A percentile compares a stretch with the other conserved stretches of the same genome.
Evolutionary conservation across 2,113 vertebrate genomes (phyloP).

Genomic region (Cariama cristata): DNA sequence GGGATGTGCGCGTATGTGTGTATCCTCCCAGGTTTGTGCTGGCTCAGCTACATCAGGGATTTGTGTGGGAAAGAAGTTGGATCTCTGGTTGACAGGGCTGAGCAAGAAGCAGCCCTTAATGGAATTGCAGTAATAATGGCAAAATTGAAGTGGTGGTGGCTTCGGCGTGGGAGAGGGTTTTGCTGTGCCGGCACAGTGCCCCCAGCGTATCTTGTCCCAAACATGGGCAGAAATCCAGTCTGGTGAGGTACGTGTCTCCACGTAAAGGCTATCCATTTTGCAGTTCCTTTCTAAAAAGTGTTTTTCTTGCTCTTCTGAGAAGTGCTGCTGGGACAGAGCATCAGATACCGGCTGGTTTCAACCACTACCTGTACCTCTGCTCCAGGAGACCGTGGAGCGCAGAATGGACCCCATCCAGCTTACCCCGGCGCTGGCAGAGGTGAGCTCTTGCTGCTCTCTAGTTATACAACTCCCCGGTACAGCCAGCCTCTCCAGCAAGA

Average conservation of each 20-base stretch:
- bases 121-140: background rate
- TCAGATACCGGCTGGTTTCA: background rate
- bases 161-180: background rate
- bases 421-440: accelerated
- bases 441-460: background rate
- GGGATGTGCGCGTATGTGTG: background rate
- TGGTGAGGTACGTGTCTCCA: accelerated
- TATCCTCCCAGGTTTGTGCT: background rate
- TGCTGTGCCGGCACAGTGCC: background rate
- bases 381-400: accelerated
- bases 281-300: background rate
- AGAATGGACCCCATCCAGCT: accelerated
- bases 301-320: background rate
- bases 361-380: accelerated
- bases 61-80: background rate
- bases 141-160: background rate
- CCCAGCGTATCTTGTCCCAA: accelerated
- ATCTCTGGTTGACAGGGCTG: background rate
- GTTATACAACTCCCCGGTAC: background rate
- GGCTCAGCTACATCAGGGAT: background rate
- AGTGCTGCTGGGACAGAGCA: accelerated
- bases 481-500: background rate
- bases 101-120: background rate
- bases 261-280: accelerated
- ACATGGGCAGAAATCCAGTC: background rate